phyloP scores from a whole-genome alignment of 1,140 invertebrate genomes.

The Ceratina japonica region DNA sequence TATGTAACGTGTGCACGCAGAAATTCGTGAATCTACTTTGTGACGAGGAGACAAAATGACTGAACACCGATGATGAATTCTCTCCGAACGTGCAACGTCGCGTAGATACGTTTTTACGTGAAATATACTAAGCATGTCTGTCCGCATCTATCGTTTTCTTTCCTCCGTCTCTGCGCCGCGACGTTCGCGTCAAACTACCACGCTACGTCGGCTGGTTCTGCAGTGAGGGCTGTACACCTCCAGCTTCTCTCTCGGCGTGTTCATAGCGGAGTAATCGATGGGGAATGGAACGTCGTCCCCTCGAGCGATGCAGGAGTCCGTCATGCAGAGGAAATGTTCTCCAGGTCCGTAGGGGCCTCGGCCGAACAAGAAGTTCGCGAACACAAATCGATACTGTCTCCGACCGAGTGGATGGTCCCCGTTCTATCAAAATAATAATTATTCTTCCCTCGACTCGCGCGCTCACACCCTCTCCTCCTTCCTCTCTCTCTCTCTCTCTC shows the following conservation, averaged over 20 bases:
- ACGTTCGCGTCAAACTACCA: conserved; percentile 82
- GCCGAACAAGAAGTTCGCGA: conserved; percentile 86
- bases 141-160: background rate
- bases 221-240: conserved; percentile 85
- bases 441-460: too few species aligned
- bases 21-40: background rate
- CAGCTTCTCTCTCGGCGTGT: conserved; percentile 83
- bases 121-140: background rate
- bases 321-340: conserved; percentile 83
- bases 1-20: background rate
- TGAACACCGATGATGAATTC: too few species aligned
- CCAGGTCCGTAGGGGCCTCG: conserved; percentile 86
- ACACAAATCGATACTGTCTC: conserved; percentile 84
- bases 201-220: conserved; percentile 84
- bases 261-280: conserved; percentile 87
- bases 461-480: background rate
- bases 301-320: conserved; percentile 56
- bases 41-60: conserved; percentile 17
- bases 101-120: too few species aligned
- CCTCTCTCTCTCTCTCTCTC: too few species aligned
- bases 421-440: conserved; percentile 79
- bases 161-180: background rate
- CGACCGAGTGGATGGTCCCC: conserved; percentile 83
- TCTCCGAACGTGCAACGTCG: background rate
- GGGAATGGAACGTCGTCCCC: conserved; percentile 80